A percentile compares a stretch with the other conserved stretches of the same genome.
phyloP scores from a whole-genome alignment of 2,797 vertebrate genomes.

The Triplophysa bombifrons region DNA sequence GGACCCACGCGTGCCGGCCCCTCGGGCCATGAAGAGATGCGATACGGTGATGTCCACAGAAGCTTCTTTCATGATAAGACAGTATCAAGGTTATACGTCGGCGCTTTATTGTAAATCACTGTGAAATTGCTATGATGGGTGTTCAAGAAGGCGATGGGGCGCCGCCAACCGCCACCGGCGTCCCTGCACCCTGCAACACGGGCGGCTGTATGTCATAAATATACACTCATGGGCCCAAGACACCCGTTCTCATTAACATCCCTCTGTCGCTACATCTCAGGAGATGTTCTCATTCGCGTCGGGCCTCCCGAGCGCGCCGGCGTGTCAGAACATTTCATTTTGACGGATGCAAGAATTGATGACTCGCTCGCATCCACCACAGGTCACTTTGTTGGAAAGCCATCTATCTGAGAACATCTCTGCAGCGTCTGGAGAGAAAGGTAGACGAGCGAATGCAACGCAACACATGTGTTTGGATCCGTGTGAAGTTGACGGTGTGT shows the following conservation, averaged over 20 bases:
- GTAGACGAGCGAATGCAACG: background rate
- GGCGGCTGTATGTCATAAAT: conserved; percentile 70
- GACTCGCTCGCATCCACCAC: conserved; percentile 24
- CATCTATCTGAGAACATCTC: conserved; percentile 39
- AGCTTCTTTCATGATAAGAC: conserved; percentile 74
- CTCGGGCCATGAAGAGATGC: conserved; percentile 59
- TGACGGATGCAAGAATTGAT: conserved; percentile 36
- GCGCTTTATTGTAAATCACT: conserved; percentile 75
- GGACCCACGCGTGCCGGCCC: conserved; percentile 2
- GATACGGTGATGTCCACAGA: conserved; percentile 72
- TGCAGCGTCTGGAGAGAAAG: background rate
- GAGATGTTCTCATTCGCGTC: conserved; percentile 40
- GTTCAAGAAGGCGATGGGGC: conserved; percentile 67
- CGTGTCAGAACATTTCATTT: conserved; percentile 50
- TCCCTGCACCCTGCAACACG: conserved; percentile 59
- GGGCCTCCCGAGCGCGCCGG: background rate
- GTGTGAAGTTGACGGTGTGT: conserved; percentile 18
- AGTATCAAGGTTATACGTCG: conserved; percentile 78
- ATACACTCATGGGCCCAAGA: conserved; percentile 59
- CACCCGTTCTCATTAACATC: conserved; percentile 50
- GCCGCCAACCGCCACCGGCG: conserved; percentile 37
- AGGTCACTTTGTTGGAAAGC: conserved; percentile 44
- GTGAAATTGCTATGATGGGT: conserved; percentile 75
- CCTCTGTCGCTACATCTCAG: conserved; percentile 29
- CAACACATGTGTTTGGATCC: conserved; percentile 38